Base-by-base conservation (phyloP, 2,888 invertebrate species). In the Yponomeuta cagnagella region DNA sequence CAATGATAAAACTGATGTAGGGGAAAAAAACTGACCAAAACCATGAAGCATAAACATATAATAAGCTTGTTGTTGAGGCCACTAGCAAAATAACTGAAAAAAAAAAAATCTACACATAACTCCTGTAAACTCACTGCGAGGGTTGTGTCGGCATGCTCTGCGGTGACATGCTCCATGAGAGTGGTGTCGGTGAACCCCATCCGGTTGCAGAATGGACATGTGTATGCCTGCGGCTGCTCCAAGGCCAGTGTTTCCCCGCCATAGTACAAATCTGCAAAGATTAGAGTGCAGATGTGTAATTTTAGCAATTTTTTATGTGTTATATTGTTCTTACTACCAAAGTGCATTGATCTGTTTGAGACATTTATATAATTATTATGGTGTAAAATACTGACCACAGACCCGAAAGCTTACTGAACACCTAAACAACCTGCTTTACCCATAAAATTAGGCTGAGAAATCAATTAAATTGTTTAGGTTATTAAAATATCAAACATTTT, bases 121-220 rank as follows among this genome's bases (percentile, higher is more conserved):
- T 64, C 23, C 10, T 64, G 30, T 63, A 23, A 30, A 87, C 90
- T 88, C 87, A 98, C 98, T 95, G 98, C 98, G 79, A 96, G 94
- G 72, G 97, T 96, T 72, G 97, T 96, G 85, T 98, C 98, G 70
- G 96, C 95, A 92, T 99, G 99, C 82, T 98, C 98, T 67, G 96
- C 94, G 73, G 97, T 95, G 72, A 97, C 97, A 89, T 98, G 98
- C 85, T 97, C 97, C 92, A 97, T 96, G 74, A 99, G 94, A 70
- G 97, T 95, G 67, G 96, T 94, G 90, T 99, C 98, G 73, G 98
- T 98, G 88, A 97, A 98, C 71, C 99, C 99, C 97, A 98, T 97
- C 82, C 96, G 95, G 80, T 97, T 97, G 93, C 99, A 99, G 90
- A 97, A 98, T 67, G 99, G 99, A 93, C 99, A 99, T 76, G 99